Base-by-base conservation (phyloP, 2,888 invertebrate species). In the Sturmia bella region DNA sequence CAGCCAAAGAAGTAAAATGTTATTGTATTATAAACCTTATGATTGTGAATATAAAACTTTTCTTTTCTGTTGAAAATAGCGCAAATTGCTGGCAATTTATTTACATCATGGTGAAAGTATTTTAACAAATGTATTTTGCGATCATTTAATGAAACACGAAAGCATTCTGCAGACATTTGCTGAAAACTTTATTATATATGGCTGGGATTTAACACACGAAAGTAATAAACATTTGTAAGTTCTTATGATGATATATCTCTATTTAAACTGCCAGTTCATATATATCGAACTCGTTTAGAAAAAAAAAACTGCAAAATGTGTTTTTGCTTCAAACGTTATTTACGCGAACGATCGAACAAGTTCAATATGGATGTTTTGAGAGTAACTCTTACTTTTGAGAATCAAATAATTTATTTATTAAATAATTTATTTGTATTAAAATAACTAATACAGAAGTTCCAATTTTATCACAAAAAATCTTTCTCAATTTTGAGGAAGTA, bases 21-120 rank as follows among this genome's bases (percentile, higher is more conserved):
- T 9, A 32, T 32, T 32, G 32, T 9, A 7, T 32, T 6, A 9
- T 32, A 32, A 1, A 1, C 7, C 32, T 9, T 32, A 32, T 32
- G 5, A 7, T 32, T 3, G 1, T 32, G 32, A 32, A 7, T 32
- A 9, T 32, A 32, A 19, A 13, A 43, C 17, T 21, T 6, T 17
- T 48, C 12, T 37, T 48, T 21, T 21, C 9, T 15, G 13, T 37
- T 27, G 54, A 41, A 87, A 86, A 91, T 92, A 99, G 97, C 94
- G 98, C 85, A 97, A 97, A 92, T 93, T 98, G 77, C 92, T 99
- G 85, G 98, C 97, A 19, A 94, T 99, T 80, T 99, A 99, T 92
- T 93, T 99, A 32, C 99, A 99, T 91, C 98, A 99, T 91, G 99
- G 99, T 91, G 94, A 94, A 84, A 98, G 98, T 86, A 97, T 99